Conservation (phyloP, 2,113 vertebrate genomes). For the Thunnus maccoyii region DNA sequence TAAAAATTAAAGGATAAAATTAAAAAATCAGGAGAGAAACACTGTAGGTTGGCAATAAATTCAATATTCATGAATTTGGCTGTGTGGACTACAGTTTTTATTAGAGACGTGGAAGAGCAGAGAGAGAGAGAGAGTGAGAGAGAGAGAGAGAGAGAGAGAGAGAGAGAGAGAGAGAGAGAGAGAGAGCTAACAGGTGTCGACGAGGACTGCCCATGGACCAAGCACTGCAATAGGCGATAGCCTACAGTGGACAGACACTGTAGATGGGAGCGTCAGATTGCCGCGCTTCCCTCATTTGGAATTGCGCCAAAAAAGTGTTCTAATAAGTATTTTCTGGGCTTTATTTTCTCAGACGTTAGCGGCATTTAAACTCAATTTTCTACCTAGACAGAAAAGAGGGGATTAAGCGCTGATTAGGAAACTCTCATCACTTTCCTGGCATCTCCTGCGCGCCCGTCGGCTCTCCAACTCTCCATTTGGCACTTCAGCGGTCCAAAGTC, state of each 20-base stretch:
- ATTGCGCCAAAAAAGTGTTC: conserved; percentile 52
- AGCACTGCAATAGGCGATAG: conserved; percentile 47
- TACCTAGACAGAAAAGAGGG: conserved; percentile 36
- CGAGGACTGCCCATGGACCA: conserved; percentile 65
- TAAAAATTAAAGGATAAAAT: too few relatives aligned
- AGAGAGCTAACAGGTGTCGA: conserved; percentile 85
- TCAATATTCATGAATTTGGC: neutral
- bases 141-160: conserved; percentile 4
- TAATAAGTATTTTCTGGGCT: conserved; percentile 3
- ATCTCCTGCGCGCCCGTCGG: conserved; percentile 51
- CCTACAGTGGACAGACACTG: conserved; percentile 45
- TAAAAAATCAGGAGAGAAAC: neutral
- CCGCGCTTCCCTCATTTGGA: conserved; percentile 45
- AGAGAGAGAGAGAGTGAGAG: neutral
- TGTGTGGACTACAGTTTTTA: neutral
- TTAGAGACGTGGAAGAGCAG: neutral
- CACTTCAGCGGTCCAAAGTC: conserved; percentile 48
- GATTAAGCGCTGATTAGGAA: conserved; percentile 64
- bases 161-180: conserved; percentile 45
- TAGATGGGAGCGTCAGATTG: conserved; percentile 44
- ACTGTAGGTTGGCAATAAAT: neutral
- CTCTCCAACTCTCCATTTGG: conserved; percentile 48
- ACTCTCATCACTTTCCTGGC: conserved; percentile 66
- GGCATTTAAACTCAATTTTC: conserved; percentile 7
- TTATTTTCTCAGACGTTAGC: conserved; percentile 40